A percentile compares a stretch with the other conserved stretches of the same genome.
Evolutionary conservation across 1,140 invertebrate genomes (phyloP).

Genomic region (Leguminivora glycinivorella): DNA sequence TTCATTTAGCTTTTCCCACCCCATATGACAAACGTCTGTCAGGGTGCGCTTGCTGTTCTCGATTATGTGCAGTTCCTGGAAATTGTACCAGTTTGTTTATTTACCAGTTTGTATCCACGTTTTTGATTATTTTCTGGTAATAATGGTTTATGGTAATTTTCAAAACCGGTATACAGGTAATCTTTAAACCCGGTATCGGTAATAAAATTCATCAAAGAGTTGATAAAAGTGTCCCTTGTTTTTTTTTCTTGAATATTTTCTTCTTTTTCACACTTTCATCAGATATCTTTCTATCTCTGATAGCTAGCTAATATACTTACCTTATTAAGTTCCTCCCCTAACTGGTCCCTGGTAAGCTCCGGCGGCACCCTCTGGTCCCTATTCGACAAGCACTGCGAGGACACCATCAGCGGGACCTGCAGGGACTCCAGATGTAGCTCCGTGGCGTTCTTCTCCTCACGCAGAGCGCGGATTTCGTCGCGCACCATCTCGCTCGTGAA

Average conservation of each 20-base stretch:
- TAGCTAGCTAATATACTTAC: conserved; percentile 51
- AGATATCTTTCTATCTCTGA: too few species aligned
- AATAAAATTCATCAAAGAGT: too few species aligned
- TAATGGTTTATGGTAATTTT: too few species aligned
- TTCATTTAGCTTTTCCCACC: conserved; percentile 91
- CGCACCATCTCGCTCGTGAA: conserved; percentile 84
- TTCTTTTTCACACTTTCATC: too few species aligned
- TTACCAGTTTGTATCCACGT: too few species aligned
- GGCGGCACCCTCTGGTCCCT: conserved; percentile 88
- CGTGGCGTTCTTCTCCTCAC: conserved; percentile 87
- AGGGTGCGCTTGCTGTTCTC: conserved; percentile 72
- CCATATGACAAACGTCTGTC: conserved; percentile 72
- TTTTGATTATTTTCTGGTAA: too few species aligned
- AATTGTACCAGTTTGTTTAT: too few species aligned
- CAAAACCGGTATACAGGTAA: too few species aligned
- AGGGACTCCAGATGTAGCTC: conserved; percentile 88
- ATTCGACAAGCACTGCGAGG: conserved; percentile 88
- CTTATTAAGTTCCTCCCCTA: conserved; percentile 89
- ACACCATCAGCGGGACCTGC: conserved; percentile 87
- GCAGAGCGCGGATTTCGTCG: conserved; percentile 85
- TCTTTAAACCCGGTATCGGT: too few species aligned
- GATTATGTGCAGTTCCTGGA: conserved; percentile 70
- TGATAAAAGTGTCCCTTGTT: too few species aligned
- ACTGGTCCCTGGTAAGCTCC: conserved; percentile 92
- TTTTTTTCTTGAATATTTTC: too few species aligned